phyloP scores from a whole-genome alignment of 2,113 vertebrate genomes.

The Daphoenositta chrysoptera region DNA sequence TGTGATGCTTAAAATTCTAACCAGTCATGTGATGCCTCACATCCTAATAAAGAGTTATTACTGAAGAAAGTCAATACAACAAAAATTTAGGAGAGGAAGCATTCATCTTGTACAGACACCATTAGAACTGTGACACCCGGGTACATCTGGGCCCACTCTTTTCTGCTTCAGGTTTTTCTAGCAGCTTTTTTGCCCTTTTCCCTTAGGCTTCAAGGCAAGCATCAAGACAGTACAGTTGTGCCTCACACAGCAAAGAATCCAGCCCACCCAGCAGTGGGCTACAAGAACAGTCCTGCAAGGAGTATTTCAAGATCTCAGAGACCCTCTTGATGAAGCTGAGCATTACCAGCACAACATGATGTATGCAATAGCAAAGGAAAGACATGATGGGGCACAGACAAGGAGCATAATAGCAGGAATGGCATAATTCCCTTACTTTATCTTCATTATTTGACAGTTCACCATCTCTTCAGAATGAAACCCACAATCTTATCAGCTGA shows the following conservation, averaged over 20 bases:
- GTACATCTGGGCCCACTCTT: neutral
- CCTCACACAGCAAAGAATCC: neutral
- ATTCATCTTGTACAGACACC: neutral
- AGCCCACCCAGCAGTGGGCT: neutral
- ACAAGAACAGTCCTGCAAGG: neutral
- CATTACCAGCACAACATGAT: neutral
- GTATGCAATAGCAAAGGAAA: neutral
- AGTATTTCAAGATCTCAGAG: neutral
- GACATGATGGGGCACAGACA: neutral
- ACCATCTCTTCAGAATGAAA: neutral
- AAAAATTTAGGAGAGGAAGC: neutral
- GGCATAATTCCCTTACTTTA: neutral
- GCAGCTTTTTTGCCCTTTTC: neutral
- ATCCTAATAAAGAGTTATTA: neutral
- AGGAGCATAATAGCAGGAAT: neutral
- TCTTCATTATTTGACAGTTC: constrained; percentile 25
- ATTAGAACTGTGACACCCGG: neutral
- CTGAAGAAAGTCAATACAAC: neutral
- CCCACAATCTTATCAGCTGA: neutral
- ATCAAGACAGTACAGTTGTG: neutral
- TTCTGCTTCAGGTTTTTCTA: neutral
- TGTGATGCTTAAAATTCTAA: neutral
- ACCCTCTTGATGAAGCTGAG: neutral
- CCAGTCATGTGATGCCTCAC: neutral
- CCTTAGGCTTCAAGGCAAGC: neutral